Conservation (phyloP, 2,888 invertebrate species). For the Sinohyriopsis cumingii region DNA sequence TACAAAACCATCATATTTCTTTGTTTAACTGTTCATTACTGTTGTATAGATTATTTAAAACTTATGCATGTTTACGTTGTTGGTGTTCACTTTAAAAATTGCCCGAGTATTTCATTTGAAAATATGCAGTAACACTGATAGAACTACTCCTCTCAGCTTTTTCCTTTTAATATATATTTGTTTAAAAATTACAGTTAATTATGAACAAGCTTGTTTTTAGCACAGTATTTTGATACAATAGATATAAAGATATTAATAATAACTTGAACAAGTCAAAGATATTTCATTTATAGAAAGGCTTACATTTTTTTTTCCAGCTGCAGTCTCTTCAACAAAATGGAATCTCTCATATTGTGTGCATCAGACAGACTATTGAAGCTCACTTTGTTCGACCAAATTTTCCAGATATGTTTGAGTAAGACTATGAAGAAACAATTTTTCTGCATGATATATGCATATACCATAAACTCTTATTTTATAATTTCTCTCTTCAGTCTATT, state of each 20-base stretch:
- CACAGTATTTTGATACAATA: too few species aligned
- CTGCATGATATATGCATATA: too few species aligned
- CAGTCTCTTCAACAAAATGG: conserved; percentile 75
- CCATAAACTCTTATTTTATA: neutral
- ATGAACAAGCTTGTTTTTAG: too few species aligned
- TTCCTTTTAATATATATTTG: neutral
- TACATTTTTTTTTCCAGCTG: conserved; percentile 61
- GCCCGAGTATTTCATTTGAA: too few species aligned
- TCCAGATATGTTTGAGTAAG: conserved; percentile 77
- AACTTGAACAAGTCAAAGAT: neutral
- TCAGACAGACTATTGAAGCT: conserved; percentile 78
- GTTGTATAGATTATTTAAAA: too few species aligned
- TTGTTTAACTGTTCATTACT: too few species aligned
- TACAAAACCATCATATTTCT: too few species aligned
- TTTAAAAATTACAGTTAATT: neutral
- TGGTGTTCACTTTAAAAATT: too few species aligned
- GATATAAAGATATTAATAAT: neutral
- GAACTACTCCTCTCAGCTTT: neutral
- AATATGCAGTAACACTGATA: neutral
- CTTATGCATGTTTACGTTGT: too few species aligned
- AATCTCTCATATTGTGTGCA: conserved; percentile 81
- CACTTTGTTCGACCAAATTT: conserved; percentile 80
- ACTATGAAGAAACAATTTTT: conserved; percentile 24
- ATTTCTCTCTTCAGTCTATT: neutral
- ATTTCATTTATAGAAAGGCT: neutral